A percentile compares a stretch with the other conserved stretches of the same genome.
These are phyloP conservation scores for Sinocyclocheilus maitianheensis DNA, from an alignment of 2,113 vertebrate genomes.

Conservation along the genomic window DNA sequence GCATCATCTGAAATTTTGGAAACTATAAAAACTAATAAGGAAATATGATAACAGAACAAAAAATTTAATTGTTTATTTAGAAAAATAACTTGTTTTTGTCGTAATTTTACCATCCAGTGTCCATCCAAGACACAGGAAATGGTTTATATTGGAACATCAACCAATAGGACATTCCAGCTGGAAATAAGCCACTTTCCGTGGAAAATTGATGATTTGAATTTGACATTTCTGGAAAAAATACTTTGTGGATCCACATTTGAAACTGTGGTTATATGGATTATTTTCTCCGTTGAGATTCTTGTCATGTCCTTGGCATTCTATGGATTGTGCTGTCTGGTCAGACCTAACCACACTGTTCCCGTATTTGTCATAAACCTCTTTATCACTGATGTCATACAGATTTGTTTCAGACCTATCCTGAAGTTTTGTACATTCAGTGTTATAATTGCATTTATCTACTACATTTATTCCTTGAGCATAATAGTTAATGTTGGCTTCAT, in stretches of 20 bases:
- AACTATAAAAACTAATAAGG: not conserved
- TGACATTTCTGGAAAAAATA: not conserved
- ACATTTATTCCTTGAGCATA: not conserved
- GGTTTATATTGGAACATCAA: not conserved
- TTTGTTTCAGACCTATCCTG: conserved; percentile 23
- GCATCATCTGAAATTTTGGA: not conserved
- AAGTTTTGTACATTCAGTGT: not conserved
- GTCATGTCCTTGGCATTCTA: conserved; percentile 18
- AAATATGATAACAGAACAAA: not conserved
- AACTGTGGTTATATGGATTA: conserved; percentile 1
- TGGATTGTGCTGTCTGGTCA: conserved; percentile 39
- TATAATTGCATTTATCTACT: not conserved
- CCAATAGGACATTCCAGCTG: not conserved
- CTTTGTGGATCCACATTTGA: not conserved
- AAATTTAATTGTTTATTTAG: no score
- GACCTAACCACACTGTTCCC: conserved; percentile 11
- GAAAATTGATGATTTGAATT: not conserved
- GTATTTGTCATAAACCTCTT: conserved; percentile 50
- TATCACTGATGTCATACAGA: conserved; percentile 33
- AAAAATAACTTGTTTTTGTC: not conserved
- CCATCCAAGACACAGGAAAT: not conserved
- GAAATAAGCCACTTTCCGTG: not conserved
- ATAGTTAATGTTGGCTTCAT: conserved; percentile 40
- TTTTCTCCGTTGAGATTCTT: conserved; percentile 23
- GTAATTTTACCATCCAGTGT: not conserved